Evolutionary conservation across 2,797 vertebrate species (phyloP).

Genomic region (Leucoraja ocellata): DNA sequence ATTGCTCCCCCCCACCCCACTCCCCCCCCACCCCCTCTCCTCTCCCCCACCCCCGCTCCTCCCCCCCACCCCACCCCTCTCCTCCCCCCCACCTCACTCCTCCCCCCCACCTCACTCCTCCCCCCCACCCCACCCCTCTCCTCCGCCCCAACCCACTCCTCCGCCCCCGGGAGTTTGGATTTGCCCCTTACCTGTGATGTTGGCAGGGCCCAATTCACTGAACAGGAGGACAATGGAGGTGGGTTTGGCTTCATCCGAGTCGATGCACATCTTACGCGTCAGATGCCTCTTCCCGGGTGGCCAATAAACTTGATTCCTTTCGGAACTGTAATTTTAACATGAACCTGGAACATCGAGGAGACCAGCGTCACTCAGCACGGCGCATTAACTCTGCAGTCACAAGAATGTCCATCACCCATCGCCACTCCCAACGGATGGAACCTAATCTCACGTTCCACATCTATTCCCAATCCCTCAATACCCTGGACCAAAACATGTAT

Average conservation of each 20-base stretch:
- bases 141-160: neutral
- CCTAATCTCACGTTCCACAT: neutral
- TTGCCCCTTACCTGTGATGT: conserved; percentile 71
- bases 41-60: too few species aligned
- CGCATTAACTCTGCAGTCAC: neutral
- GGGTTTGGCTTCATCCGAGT: conserved; percentile 71
- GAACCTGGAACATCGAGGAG: conserved; percentile 60
- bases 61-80: too few species aligned
- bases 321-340: conserved; percentile 77
- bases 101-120: too few species aligned
- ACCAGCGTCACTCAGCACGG: neutral
- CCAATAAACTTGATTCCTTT: conserved; percentile 84
- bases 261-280: conserved; percentile 79
- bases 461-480: neutral
- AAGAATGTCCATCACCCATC: too few species aligned
- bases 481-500: neutral
- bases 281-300: conserved; percentile 78
- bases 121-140: too few species aligned
- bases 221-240: conserved; percentile 80
- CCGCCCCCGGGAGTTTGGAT: accelerated
- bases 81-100: too few species aligned
- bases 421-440: neutral
- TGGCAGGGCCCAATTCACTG: conserved; percentile 71
- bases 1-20: too few species aligned
- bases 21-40: too few species aligned